These are phyloP conservation scores for Pelecanus crispus DNA, from an alignment of 2,113 vertebrate genomes.

Conservation along the genomic window DNA sequence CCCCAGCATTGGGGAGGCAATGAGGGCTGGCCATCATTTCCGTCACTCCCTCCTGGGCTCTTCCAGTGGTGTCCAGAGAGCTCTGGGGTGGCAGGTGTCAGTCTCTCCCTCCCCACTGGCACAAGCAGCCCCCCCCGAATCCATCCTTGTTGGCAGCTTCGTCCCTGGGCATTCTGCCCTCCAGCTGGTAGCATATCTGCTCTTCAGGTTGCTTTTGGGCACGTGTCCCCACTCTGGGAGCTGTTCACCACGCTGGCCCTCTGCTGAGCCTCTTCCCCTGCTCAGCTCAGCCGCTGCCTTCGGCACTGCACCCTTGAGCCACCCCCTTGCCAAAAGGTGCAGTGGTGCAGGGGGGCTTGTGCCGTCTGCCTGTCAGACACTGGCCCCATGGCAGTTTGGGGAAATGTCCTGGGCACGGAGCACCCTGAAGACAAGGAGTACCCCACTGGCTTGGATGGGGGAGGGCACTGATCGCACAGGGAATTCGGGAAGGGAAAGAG, in stretches of 20 bases:
- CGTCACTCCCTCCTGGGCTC: neutral
- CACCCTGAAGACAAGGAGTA: neutral
- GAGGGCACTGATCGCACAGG: rapidly evolving
- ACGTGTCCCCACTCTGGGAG: rapidly evolving
- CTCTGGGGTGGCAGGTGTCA: neutral
- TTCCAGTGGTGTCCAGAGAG: neutral
- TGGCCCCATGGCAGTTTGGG: rapidly evolving
- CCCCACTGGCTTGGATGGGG: neutral
- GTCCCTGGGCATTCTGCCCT: neutral
- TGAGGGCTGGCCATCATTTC: neutral
- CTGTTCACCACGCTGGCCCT: neutral
- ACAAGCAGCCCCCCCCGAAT: neutral
- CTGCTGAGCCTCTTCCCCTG: neutral
- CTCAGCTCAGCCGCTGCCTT: neutral
- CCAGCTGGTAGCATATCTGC: neutral
- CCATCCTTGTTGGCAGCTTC: neutral
- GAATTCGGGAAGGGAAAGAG: neutral
- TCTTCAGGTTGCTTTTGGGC: neutral
- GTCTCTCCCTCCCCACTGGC: neutral
- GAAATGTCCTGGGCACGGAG: neutral
- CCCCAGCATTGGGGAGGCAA: neutral
- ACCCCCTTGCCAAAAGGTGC: neutral
- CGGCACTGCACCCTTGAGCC: neutral
- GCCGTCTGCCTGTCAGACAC: rapidly evolving
- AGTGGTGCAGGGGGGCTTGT: rapidly evolving